Percentiles rank a stretch among this genome's conserved stretches.
Conservation (phyloP, 2,113 vertebrate species). For the Riparia riparia region DNA sequence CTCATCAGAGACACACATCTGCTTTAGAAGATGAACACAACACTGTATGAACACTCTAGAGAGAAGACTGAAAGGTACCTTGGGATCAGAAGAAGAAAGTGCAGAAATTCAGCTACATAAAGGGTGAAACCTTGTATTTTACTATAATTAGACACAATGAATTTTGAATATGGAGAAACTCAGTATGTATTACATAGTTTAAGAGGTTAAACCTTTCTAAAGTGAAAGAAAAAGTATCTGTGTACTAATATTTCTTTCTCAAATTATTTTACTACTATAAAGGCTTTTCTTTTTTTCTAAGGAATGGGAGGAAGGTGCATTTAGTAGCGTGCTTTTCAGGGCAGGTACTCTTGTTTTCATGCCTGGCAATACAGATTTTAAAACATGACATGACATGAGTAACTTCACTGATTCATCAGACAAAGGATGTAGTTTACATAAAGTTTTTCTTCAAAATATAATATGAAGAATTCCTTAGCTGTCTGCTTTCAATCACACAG, state of each 20-base stretch:
- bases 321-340: not conserved
- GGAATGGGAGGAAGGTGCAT: not conserved
- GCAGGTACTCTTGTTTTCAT: not conserved
- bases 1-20: not conserved
- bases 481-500: not conserved
- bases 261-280: not conserved
- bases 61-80: not conserved
- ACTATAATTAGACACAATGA: not conserved
- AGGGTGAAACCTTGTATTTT: not conserved
- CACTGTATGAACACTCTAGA: not conserved
- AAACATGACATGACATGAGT: not conserved
- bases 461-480: not conserved
- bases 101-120: not conserved
- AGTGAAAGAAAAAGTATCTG: not conserved
- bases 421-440: not conserved
- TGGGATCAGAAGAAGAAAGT: not conserved
- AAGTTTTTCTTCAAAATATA: not conserved
- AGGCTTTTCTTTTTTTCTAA: not conserved
- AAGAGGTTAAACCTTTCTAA: not conserved
- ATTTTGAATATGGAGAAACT: not conserved
- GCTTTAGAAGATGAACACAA: not conserved
- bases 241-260: not conserved
- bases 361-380: not conserved
- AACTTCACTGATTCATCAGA: not conserved
- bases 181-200: too few species aligned